Conservation (phyloP, 2,113 vertebrate species). For the Syngnathus typhle region DNA sequence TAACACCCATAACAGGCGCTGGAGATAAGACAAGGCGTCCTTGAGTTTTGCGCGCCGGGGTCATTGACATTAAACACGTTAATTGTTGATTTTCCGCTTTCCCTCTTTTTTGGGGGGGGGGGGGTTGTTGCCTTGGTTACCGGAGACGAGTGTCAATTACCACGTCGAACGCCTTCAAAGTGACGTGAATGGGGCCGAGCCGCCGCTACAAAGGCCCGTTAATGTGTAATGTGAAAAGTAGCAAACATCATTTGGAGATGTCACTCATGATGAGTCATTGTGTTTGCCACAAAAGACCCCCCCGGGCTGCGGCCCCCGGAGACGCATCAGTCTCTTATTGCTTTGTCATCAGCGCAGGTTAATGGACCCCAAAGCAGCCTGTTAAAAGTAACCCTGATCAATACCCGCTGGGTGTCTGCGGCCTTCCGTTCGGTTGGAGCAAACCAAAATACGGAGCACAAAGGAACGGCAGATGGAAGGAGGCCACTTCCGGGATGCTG, state of each 20-base stretch:
- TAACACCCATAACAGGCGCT: not conserved
- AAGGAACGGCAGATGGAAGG: not conserved
- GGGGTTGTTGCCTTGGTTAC: not conserved
- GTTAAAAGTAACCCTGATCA: conserved; percentile 69
- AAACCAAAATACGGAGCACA: not conserved
- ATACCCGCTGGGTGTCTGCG: conserved; percentile 45
- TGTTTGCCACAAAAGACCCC: conserved; percentile 25
- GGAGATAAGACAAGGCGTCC: not conserved
- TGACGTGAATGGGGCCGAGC: not conserved
- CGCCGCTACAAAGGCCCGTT: not conserved
- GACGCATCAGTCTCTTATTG: conserved; percentile 65
- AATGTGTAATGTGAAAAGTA: not conserved
- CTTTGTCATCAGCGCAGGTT: conserved; percentile 72
- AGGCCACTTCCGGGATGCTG: too few relatives aligned
- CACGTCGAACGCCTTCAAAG: too few relatives aligned
- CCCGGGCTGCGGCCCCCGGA: conserved; percentile 15
- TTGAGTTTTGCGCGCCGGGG: not conserved
- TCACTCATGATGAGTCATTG: not conserved
- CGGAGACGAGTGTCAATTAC: not conserved
- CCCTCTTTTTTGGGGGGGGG: not conserved
- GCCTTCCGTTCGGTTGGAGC: not conserved
- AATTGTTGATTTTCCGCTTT: not conserved
- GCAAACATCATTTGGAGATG: conserved; percentile 6
- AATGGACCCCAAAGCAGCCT: conserved; percentile 70
- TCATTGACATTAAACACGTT: not conserved